Evolutionary conservation across 2,888 invertebrate genomes (phyloP).

Genomic region (Mesorhabditis belari): DNA sequence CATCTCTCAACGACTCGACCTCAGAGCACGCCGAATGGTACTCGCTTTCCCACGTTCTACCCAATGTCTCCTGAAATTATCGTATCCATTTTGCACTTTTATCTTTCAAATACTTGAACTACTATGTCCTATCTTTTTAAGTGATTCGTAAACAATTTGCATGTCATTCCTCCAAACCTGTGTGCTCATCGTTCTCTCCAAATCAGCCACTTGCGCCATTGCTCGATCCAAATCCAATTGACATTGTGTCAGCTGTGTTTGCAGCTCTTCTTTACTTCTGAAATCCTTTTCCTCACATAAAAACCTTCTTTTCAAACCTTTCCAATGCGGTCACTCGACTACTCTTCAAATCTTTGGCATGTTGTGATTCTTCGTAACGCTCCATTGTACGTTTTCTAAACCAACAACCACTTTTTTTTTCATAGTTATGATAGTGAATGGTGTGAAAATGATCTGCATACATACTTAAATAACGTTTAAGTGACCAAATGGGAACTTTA

Average conservation of each 20-base stretch:
- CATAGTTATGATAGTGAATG: no score
- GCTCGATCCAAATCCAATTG: slow-evolving; percentile 37
- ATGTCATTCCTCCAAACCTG: slow-evolving; percentile 19
- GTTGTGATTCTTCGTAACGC: slow-evolving; percentile 26
- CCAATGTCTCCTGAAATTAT: slow-evolving; percentile 30
- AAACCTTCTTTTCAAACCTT: slow-evolving; percentile 10
- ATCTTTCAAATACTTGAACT: background rate
- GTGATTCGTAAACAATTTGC: background rate
- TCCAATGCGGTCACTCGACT: slow-evolving; percentile 25
- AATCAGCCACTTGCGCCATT: slow-evolving; percentile 27
- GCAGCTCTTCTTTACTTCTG: slow-evolving; percentile 22
- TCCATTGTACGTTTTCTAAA: slow-evolving; percentile 38
- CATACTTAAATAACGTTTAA: no score
- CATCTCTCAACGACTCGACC: slow-evolving; percentile 40
- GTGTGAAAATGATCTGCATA: no score
- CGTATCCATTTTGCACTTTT: background rate
- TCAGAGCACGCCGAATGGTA: slow-evolving; percentile 32
- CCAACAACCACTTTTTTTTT: background rate
- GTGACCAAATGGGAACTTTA: no score
- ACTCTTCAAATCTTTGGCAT: slow-evolving; percentile 32
- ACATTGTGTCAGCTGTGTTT: slow-evolving; percentile 25
- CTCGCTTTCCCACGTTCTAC: slow-evolving; percentile 41
- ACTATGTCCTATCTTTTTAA: background rate
- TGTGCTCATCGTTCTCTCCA: slow-evolving; percentile 37
- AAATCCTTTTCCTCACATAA: no score